Percentiles rank a stretch among this genome's conserved stretches.
Evolutionary conservation across 2,888 invertebrate species (phyloP).

Genomic region (Agrotis clavis): DNA sequence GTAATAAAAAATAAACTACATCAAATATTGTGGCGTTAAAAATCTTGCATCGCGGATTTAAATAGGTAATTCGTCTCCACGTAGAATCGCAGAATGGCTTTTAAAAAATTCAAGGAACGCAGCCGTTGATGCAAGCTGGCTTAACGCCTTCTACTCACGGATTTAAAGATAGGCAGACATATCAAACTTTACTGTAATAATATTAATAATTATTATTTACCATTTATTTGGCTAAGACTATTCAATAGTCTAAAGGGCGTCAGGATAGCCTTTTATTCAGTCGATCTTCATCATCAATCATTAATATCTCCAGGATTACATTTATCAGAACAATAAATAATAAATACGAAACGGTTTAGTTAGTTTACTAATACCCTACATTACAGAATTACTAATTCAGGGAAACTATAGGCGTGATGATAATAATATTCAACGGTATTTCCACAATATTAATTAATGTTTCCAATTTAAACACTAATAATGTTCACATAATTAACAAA

Average conservation of each 20-base stretch:
- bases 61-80: slow-evolving; percentile 65
- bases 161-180: not conserved
- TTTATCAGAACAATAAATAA: too few relatives aligned
- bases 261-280: too few relatives aligned
- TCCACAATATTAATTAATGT: not conserved
- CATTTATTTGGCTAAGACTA: too few relatives aligned
- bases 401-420: too few relatives aligned
- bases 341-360: too few relatives aligned
- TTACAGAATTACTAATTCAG: too few relatives aligned
- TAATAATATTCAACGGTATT: not conserved
- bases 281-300: too few relatives aligned
- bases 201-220: too few relatives aligned
- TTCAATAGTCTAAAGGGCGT: too few relatives aligned
- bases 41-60: slow-evolving; percentile 29
- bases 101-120: slow-evolving; percentile 77
- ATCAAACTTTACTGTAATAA: not conserved
- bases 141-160: slow-evolving; percentile 40
- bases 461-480: not conserved
- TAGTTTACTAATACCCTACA: too few relatives aligned
- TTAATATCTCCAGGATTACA: too few relatives aligned
- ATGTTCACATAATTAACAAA: slow-evolving; percentile 21
- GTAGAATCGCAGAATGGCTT: slow-evolving; percentile 65
- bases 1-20: slow-evolving; percentile 1
- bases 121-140: slow-evolving; percentile 54
- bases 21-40: slow-evolving; percentile 16